A percentile compares a stretch with the other conserved stretches of the same genome.
Conservation (phyloP, 2,113 vertebrate species). For the Nothoprocta pentlandii region DNA sequence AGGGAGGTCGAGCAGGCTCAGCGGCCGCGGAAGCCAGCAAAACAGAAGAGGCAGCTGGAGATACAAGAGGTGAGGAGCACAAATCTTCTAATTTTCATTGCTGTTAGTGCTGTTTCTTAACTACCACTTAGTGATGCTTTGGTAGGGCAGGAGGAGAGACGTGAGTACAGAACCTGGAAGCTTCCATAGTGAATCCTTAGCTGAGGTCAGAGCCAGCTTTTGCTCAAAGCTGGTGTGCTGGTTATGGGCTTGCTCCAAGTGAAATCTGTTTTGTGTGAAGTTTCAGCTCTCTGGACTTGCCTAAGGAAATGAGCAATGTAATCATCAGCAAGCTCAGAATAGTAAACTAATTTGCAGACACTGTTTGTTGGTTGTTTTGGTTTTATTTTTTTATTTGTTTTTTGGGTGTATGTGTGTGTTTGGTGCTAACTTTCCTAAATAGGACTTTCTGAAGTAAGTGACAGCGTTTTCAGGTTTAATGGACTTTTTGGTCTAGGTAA, state of each 20-base stretch:
- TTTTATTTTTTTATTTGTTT: no score
- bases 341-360: not conserved
- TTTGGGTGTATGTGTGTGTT: not conserved
- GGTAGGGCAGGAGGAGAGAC: not conserved
- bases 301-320: not conserved
- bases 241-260: fast-evolving
- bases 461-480: not conserved
- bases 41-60: slow-evolving; percentile 94
- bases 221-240: not conserved
- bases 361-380: not conserved
- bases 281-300: not conserved
- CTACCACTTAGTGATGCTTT: not conserved
- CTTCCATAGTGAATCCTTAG: not conserved
- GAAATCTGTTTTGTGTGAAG: not conserved
- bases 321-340: not conserved
- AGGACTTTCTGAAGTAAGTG: not conserved
- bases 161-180: not conserved
- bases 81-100: not conserved
- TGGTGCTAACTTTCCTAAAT: not conserved
- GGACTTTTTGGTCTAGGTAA: slow-evolving; percentile 10
- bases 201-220: not conserved
- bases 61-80: slow-evolving; percentile 89
- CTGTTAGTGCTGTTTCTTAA: not conserved
- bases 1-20: slow-evolving; percentile 74
- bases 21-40: slow-evolving; percentile 84